Evolutionary conservation across 2,797 vertebrate species (phyloP), one percentile per base, ranked within the genome.

Genomic region (Bovichtus diacanthus): DNA sequence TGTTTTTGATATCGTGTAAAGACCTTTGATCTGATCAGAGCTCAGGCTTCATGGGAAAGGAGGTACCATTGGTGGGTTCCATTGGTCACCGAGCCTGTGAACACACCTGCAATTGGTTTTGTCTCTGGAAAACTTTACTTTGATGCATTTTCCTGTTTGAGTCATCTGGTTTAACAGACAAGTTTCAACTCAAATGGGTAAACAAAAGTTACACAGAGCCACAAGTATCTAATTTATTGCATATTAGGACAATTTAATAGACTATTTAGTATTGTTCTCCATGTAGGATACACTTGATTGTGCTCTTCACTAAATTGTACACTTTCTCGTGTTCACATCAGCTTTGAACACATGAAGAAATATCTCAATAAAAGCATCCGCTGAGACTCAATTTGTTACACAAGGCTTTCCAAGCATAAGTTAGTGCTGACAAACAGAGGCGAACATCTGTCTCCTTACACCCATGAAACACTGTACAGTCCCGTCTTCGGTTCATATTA

Each of bases 101-200:
- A 39, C 63, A 62, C 75, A 59, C 44, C 49, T 41, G 39, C 58
- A 15, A 27, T 9, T 50, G 21, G 9, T 63, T 83, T 73, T 44
- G 1, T 59, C 31, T 43, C n/a, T 5, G 39, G 11, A 63, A 74
- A 51, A 6, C 19, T 65, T 50, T 9, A 44, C 19, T 51, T 46
- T 21, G 49, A 68, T 59, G n/a, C 7, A 36, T 47, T 31, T 80
- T 27, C 25, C 34, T 27, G 8, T 75, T 59, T 29, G 39, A 75
- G 29, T 63, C 56, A 73, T 29, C 7, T 5, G 15, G 3, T 47
- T 31, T 9, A 11, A 64, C 11, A 5, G 13, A 67, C 29, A 5
- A 18, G 27, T 43, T 55, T 80, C n/a, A 41, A 38, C 55, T 80
- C 16, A 41, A 38, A 53, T 61, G 62, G 41, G 53, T 46, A 51